These are phyloP conservation scores for Dipodomys spectabilis DNA, from an alignment of 2,113 vertebrate genomes.

Conservation along the genomic window DNA sequence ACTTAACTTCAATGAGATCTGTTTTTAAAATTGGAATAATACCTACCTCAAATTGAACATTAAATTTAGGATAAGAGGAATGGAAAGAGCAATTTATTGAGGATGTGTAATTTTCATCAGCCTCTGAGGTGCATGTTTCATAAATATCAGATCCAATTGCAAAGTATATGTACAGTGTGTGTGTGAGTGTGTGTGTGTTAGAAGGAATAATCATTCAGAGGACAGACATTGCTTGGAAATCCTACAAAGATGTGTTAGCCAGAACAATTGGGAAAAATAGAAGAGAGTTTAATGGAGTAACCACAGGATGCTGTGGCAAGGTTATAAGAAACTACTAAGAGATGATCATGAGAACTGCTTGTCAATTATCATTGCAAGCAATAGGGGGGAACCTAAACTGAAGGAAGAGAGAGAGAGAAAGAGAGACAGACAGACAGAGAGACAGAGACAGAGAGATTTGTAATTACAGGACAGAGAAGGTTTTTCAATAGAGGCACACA, in stretches of 20 bases:
- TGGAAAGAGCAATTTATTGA: background rate
- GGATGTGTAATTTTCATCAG: background rate
- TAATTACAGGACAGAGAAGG: background rate
- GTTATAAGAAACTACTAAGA: constrained; percentile 20
- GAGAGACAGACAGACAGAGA: too few relatives aligned
- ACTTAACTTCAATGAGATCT: background rate
- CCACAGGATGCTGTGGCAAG: background rate
- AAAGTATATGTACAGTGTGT: background rate
- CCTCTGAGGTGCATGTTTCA: constrained; percentile 1
- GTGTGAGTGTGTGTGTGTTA: background rate
- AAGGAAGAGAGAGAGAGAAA: background rate
- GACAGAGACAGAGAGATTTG: background rate
- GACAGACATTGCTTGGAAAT: background rate
- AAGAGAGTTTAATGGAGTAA: constrained; percentile 5
- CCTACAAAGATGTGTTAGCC: background rate
- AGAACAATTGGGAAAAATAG: constrained; percentile 19
- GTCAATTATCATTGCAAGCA: background rate
- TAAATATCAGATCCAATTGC: constrained; percentile 16
- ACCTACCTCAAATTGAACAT: background rate
- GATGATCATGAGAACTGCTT: background rate
- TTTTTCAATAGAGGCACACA: background rate
- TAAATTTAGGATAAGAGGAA: constrained; percentile 16
- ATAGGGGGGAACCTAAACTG: background rate
- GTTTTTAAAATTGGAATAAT: background rate
- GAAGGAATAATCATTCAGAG: background rate